Evolutionary conservation across 1,140 invertebrate genomes (phyloP).

Genomic region (Brachionus plicatilis): DNA sequence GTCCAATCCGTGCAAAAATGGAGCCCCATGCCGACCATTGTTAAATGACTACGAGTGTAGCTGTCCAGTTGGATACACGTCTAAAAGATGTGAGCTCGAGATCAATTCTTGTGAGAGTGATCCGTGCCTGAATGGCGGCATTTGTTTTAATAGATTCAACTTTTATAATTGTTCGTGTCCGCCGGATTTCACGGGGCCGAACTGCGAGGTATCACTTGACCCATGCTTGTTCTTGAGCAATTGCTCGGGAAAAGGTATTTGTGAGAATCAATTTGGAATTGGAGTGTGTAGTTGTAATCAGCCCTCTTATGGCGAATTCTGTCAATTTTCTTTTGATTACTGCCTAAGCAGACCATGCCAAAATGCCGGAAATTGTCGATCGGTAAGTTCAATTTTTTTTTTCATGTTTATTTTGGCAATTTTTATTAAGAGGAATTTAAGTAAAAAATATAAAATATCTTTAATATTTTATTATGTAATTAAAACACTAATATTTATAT

Average conservation of each 20-base stretch:
- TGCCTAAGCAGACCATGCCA: slow-evolving; percentile 61
- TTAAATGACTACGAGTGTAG: slow-evolving; percentile 68
- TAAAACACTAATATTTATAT: no score
- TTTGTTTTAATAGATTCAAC: not conserved
- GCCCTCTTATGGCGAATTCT: slow-evolving; percentile 53
- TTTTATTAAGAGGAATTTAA: no score
- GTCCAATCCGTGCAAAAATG: slow-evolving; percentile 75
- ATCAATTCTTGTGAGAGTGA: not conserved
- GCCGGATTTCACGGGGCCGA: not conserved
- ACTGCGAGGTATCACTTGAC: not conserved
- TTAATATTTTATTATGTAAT: no score
- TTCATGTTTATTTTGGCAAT: not conserved
- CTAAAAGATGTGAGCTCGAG: slow-evolving; percentile 35
- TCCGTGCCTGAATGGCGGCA: slow-evolving; percentile 2
- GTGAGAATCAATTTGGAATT: slow-evolving; percentile 41
- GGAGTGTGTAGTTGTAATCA: slow-evolving; percentile 51
- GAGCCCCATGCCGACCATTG: slow-evolving; percentile 67
- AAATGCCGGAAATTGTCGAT: slow-evolving; percentile 83
- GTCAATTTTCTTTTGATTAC: slow-evolving; percentile 1
- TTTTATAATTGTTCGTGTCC: slow-evolving; percentile 27
- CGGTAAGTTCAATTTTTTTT: slow-evolving; percentile 17
- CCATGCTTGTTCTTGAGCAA: not conserved
- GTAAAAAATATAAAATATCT: no score
- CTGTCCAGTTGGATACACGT: slow-evolving; percentile 66
- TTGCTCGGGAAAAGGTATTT: not conserved